phyloP scores from a whole-genome alignment of 2,888 invertebrate species.

The Rhodophaea formosa region DNA sequence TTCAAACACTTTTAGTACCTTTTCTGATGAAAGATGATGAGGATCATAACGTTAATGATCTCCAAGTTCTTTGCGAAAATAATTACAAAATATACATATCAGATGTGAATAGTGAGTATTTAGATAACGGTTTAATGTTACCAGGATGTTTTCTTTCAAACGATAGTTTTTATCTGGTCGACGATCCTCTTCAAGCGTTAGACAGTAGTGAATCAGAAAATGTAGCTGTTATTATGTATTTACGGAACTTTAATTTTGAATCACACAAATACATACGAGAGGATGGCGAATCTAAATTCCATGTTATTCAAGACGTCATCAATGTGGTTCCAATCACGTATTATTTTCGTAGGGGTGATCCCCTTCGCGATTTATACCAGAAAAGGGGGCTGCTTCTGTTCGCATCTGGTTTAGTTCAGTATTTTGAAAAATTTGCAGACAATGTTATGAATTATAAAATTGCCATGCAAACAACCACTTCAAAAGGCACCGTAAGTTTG shows the following conservation, averaged over 20 bases:
- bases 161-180: slow-evolving; percentile 1
- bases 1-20: not conserved
- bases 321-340: not conserved
- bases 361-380: not conserved
- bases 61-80: slow-evolving; percentile 1
- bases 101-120: not conserved
- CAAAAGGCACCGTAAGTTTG: not conserved
- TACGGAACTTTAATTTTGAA: not conserved
- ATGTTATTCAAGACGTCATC: slow-evolving; percentile 5
- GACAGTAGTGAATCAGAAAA: slow-evolving; percentile 1
- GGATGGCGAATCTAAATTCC: not conserved
- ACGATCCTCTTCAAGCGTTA: slow-evolving; percentile 5
- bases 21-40: not conserved
- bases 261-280: not conserved
- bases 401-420: not conserved
- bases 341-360: slow-evolving; percentile 14
- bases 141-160: not conserved
- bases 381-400: not conserved
- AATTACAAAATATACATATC: slow-evolving; percentile 5
- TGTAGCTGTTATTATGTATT: slow-evolving; percentile 11
- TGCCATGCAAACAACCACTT: not conserved
- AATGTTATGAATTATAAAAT: not conserved
- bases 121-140: not conserved
- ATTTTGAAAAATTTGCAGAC: not conserved
- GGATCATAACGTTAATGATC: not conserved